phyloP scores from a whole-genome alignment of 1,140 invertebrate species.

The Danaus plexippus region DNA sequence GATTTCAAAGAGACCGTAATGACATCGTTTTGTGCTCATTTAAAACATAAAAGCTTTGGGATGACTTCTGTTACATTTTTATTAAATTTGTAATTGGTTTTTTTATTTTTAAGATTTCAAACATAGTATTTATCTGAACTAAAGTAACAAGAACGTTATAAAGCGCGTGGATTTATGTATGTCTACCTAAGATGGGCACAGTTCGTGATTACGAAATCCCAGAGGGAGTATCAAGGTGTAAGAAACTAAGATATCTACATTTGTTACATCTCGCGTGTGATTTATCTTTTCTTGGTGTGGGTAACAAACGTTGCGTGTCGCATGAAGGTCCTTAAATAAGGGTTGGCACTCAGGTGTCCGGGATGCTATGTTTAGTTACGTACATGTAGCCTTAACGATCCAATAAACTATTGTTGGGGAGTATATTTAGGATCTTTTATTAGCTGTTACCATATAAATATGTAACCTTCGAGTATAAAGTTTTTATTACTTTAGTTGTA shows the following conservation, averaged over 20 bases:
- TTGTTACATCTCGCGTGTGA: conserved; percentile 19
- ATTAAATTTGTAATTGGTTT: no score
- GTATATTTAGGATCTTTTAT: no score
- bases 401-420: no score
- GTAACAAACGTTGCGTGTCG: conserved; percentile 20
- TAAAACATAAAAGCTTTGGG: conserved; percentile 24
- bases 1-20: conserved; percentile 36
- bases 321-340: conserved; percentile 21
- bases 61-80: conserved; percentile 18
- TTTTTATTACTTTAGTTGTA: no score
- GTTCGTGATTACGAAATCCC: conserved; percentile 10
- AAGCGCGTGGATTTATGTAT: no score
- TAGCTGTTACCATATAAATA: no score
- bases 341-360: conserved; percentile 16
- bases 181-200: not conserved
- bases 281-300: conserved; percentile 17
- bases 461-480: no score
- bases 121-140: no score
- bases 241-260: conserved; percentile 18
- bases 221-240: conserved; percentile 13
- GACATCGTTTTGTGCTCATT: conserved; percentile 30
- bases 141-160: no score
- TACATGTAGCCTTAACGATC: no score
- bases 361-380: not conserved
- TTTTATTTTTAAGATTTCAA: no score